phyloP scores from a whole-genome alignment of 1,140 invertebrate genomes.

The Phenacoccus solenopsis region DNA sequence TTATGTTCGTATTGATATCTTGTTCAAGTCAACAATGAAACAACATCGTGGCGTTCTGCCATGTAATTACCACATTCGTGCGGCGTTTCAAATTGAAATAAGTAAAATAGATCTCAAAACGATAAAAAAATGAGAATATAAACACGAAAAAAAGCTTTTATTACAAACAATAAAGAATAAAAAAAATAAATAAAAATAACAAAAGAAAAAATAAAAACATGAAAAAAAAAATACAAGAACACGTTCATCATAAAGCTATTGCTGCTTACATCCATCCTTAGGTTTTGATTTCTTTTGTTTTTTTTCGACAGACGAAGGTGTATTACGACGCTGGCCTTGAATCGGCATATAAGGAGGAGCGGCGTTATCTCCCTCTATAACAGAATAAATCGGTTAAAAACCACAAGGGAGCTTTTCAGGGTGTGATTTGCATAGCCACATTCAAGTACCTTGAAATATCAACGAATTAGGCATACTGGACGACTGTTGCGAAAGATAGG shows the following conservation, averaged over 20 bases:
- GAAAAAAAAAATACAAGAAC: background rate
- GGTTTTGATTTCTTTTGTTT: conserved; percentile 33
- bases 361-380: conserved; percentile 30
- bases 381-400: background rate
- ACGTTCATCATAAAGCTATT: background rate
- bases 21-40: too few species aligned
- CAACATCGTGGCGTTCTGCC: too few species aligned
- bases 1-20: too few species aligned
- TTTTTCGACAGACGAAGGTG: conserved; percentile 30
- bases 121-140: background rate
- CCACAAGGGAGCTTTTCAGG: too few species aligned
- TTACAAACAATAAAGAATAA: background rate
- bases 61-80: too few species aligned
- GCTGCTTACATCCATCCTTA: conserved; percentile 19
- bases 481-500: conserved; percentile 33
- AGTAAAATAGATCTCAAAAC: too few species aligned
- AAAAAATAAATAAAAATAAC: background rate
- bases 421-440: too few species aligned
- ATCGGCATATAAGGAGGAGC: conserved; percentile 64
- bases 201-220: background rate
- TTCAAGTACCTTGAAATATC: conserved; percentile 29
- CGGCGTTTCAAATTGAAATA: too few species aligned
- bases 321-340: conserved; percentile 53
- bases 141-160: background rate
- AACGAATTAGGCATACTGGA: conserved; percentile 25